phyloP scores from a whole-genome alignment of 2,888 invertebrate genomes.

The Allophyes oxyacanthae region DNA sequence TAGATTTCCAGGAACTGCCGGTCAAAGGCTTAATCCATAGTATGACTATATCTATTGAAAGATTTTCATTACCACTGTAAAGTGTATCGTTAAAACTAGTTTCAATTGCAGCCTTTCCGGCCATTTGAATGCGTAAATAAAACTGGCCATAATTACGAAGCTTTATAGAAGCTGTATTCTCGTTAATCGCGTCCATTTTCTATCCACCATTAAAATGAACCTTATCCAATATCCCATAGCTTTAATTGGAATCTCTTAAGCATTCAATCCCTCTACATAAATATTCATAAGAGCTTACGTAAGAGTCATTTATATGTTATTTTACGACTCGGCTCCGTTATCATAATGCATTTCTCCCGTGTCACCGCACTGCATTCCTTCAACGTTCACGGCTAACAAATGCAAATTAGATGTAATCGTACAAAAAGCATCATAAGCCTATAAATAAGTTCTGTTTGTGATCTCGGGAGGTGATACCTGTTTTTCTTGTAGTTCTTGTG shows the following conservation, averaged over 20 bases:
- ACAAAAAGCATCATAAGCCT: slow-evolving; percentile 35
- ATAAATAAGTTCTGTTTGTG: slow-evolving; percentile 27
- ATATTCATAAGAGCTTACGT: slow-evolving; percentile 43
- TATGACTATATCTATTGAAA: no score
- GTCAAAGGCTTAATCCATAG: no score
- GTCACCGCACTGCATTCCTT: slow-evolving; percentile 47
- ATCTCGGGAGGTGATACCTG: slow-evolving; percentile 36
- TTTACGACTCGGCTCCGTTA: slow-evolving; percentile 45
- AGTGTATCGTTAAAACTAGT: neutral
- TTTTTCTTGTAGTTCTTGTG: slow-evolving; percentile 34
- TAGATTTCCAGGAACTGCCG: no score
- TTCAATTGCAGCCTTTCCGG: neutral
- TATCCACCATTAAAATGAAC: slow-evolving; percentile 1
- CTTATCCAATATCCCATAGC: slow-evolving; percentile 5
- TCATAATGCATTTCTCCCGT: slow-evolving; percentile 52
- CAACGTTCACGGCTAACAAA: slow-evolving; percentile 40
- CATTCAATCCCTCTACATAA: slow-evolving; percentile 25
- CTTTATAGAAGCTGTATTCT: no score
- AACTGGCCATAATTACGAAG: neutral
- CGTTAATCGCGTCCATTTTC: slow-evolving; percentile 1
- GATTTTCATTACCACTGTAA: neutral
- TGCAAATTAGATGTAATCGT: slow-evolving; percentile 54
- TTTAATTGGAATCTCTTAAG: slow-evolving; percentile 21
- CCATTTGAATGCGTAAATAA: neutral
- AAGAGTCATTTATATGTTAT: slow-evolving; percentile 41